Evolutionary conservation across 2,888 invertebrate genomes (phyloP).

Genomic region (Dicyrtoma fusca): DNA sequence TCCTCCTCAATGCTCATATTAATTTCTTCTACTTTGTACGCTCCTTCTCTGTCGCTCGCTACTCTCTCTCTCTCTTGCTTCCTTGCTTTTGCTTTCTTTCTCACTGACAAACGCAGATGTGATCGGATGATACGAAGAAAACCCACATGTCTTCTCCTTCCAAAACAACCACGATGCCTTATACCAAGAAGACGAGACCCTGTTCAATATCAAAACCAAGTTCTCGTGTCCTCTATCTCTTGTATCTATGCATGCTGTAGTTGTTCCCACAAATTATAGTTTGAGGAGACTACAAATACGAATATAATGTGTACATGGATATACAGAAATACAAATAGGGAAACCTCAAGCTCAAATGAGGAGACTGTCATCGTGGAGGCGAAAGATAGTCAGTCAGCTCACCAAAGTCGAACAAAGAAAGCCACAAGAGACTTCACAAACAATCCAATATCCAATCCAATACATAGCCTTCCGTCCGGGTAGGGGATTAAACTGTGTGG

Average conservation of each 20-base stretch:
- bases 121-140: background rate
- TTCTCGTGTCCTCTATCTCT: too few species aligned
- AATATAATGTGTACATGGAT: too few species aligned
- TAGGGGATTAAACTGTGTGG: too few species aligned
- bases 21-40: slow-evolving; percentile 16
- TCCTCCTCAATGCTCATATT: slow-evolving; percentile 30
- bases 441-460: background rate
- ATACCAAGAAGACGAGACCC: too few species aligned
- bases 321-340: too few species aligned
- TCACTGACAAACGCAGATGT: slow-evolving; percentile 25
- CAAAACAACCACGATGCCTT: background rate
- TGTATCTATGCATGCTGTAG: too few species aligned
- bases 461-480: background rate
- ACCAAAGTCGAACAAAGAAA: background rate
- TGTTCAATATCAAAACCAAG: too few species aligned
- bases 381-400: too few species aligned
- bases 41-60: background rate
- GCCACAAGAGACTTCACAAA: slow-evolving; percentile 1
- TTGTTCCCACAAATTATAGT: too few species aligned
- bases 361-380: too few species aligned
- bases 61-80: background rate
- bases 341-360: too few species aligned
- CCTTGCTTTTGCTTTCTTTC: slow-evolving; percentile 3
- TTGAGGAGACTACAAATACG: too few species aligned
- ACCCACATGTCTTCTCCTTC: background rate